phyloP scores from a whole-genome alignment of 2,888 invertebrate genomes.

The Trachelus stipa region DNA sequence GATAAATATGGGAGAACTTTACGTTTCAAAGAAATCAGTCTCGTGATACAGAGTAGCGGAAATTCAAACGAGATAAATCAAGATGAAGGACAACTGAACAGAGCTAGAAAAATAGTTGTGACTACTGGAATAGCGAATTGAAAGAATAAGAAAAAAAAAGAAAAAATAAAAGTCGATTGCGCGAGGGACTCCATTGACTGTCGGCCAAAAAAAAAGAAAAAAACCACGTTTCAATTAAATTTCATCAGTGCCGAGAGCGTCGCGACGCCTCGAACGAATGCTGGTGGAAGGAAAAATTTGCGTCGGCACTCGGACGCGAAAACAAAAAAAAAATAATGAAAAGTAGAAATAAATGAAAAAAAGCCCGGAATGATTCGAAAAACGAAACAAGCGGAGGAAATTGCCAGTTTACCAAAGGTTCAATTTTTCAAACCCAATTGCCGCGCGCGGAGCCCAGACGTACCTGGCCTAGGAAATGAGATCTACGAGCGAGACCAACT shows the following conservation, averaged over 20 bases:
- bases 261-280: not conserved
- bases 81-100: not conserved
- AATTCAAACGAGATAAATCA: not conserved
- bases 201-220: not conserved
- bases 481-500: conserved; percentile 39
- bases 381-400: conserved; percentile 43
- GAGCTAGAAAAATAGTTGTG: not conserved
- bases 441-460: conserved; percentile 15
- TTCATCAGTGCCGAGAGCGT: not conserved
- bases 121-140: not conserved
- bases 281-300: not conserved
- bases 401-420: conserved; percentile 45
- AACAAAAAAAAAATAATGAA: not conserved
- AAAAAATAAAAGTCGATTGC: not conserved
- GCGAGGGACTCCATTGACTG: not conserved
- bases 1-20: not conserved
- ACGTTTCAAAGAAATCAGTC: not conserved
- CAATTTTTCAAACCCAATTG: conserved; percentile 49
- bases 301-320: not conserved
- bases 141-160: not conserved
- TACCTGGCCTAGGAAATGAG: conserved; percentile 46
- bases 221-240: not conserved
- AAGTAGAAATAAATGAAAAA: not conserved
- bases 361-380: conserved; percentile 16
- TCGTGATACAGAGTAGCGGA: not conserved